Evolutionary conservation across 2,797 vertebrate genomes (phyloP).

Genomic region (Lutjanus campechanus): DNA sequence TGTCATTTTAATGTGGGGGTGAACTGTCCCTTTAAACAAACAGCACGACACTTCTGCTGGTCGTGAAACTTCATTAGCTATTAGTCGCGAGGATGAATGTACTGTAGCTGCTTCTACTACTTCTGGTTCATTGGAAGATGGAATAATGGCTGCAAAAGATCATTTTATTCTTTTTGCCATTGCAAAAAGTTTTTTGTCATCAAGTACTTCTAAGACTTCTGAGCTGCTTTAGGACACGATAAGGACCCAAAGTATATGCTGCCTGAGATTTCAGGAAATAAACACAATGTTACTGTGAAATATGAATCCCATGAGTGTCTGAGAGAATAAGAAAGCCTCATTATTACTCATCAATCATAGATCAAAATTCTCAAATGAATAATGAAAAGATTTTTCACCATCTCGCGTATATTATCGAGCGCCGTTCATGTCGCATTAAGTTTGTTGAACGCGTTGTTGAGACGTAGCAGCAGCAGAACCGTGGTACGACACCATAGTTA

Average conservation of each 20-base stretch:
- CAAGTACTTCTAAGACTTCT: neutral
- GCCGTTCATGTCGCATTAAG: neutral
- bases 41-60: neutral
- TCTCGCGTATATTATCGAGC: too few relatives aligned
- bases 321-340: neutral
- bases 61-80: neutral
- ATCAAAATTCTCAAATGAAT: neutral
- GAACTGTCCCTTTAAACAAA: too few relatives aligned
- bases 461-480: neutral
- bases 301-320: neutral
- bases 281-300: neutral
- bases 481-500: neutral
- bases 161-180: neutral
- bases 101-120: neutral
- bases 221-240: neutral
- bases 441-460: slow-evolving; percentile 15
- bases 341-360: neutral
- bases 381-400: neutral
- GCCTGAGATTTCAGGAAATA: too few relatives aligned
- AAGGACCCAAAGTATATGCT: neutral
- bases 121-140: neutral
- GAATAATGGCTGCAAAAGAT: neutral
- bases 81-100: neutral
- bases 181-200: neutral
- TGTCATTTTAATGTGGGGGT: too few relatives aligned